A percentile compares a stretch with the other conserved stretches of the same genome.
Evolutionary conservation across 2,113 vertebrate species (phyloP).

Genomic region (Melanerpes formicivorus): DNA sequence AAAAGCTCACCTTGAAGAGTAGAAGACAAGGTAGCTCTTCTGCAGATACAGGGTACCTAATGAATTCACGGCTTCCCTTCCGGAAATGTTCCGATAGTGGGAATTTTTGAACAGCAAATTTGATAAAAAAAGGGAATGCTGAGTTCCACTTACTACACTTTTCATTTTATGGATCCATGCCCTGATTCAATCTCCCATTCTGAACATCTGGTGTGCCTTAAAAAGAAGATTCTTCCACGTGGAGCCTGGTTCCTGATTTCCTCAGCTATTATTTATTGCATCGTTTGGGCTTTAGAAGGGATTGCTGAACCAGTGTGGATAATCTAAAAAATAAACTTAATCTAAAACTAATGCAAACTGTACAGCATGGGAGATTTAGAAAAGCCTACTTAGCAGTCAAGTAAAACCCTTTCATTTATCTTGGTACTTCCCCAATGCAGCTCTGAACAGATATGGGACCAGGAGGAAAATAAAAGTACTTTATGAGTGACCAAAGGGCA

Average conservation of each 20-base stretch:
- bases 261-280: conserved; percentile 59
- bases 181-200: not conserved
- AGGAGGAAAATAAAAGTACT: not conserved
- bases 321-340: conserved; percentile 65
- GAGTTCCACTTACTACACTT: conserved; percentile 14
- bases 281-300: conserved; percentile 16
- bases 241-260: not conserved
- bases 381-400: conserved; percentile 46
- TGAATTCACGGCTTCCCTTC: conserved; percentile 14
- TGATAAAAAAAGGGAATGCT: not conserved
- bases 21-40: conserved; percentile 32
- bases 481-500: not conserved
- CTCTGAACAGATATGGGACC: conserved; percentile 10
- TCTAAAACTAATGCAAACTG: conserved; percentile 52
- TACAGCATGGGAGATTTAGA: conserved; percentile 46
- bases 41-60: conserved; percentile 16
- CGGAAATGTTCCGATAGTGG: not conserved
- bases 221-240: conserved; percentile 34
- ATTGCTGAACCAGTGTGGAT: conserved; percentile 50
- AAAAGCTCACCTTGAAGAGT: conserved; percentile 55
- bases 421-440: conserved; percentile 25
- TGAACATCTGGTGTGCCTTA: conserved; percentile 51
- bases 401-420: conserved; percentile 46
- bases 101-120: conserved; percentile 7
- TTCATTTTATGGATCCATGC: not conserved